Percentiles rank a stretch among this genome's conserved stretches.
Conservation (phyloP, 2,113 vertebrate genomes). For the Oncorhynchus gorbuscha region DNA sequence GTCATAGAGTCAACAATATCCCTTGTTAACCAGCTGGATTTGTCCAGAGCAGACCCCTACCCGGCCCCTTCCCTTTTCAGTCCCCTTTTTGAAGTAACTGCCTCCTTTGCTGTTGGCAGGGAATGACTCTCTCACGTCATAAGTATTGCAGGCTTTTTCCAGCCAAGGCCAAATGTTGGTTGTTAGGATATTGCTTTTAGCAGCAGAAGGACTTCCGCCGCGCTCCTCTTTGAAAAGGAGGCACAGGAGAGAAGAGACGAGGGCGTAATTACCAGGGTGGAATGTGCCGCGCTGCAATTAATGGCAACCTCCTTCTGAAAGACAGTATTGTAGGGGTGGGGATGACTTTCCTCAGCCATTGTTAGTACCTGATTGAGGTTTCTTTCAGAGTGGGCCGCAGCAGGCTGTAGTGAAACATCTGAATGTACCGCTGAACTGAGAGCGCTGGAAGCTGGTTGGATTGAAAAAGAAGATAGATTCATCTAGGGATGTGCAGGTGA, state of each 20-base stretch:
- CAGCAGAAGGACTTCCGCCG: constrained; percentile 57
- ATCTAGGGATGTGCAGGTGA: background rate
- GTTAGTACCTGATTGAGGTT: constrained; percentile 53
- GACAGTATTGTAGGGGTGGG: constrained; percentile 51
- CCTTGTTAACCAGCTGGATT: constrained; percentile 55
- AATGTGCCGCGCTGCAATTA: constrained; percentile 60
- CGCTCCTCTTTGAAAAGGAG: constrained; percentile 44
- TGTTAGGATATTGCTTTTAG: constrained; percentile 74
- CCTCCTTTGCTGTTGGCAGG: constrained; percentile 12
- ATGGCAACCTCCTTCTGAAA: constrained; percentile 55
- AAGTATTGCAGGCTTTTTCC: constrained; percentile 64
- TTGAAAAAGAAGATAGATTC: background rate
- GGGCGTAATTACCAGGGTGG: constrained; percentile 62
- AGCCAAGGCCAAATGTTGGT: constrained; percentile 28
- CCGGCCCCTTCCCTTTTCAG: constrained; percentile 5
- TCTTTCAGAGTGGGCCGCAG: constrained; percentile 44
- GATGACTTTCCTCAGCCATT: constrained; percentile 57
- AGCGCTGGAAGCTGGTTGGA: constrained; percentile 38
- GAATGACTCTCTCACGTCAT: constrained; percentile 54
- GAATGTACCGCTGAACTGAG: constrained; percentile 23
- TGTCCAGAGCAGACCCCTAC: constrained; percentile 15
- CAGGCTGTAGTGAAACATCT: constrained; percentile 41
- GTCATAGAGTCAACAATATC: background rate
- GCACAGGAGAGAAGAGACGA: constrained; percentile 41
- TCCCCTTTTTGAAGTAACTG: constrained; percentile 40